Percentiles rank a stretch among this genome's conserved stretches.
phyloP scores from a whole-genome alignment of 2,113 vertebrate genomes.

The Motacilla tschutschensis region DNA sequence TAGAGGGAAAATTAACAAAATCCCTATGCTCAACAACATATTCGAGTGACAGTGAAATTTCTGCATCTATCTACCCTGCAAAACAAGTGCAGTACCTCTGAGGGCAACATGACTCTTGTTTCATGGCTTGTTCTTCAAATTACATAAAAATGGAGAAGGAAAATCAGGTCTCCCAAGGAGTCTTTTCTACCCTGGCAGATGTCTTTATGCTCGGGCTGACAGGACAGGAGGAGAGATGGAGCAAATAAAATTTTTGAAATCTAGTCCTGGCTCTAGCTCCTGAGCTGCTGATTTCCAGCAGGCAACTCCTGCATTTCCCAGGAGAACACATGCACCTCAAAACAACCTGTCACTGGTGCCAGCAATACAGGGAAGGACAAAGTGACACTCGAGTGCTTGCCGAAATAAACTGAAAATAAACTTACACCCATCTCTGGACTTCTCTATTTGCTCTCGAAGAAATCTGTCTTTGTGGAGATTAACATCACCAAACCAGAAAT shows the following conservation, averaged over 20 bases:
- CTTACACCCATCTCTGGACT: conserved; percentile 94
- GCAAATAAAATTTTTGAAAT: neutral
- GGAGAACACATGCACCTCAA: neutral
- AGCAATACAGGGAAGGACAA: neutral
- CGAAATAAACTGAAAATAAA: neutral
- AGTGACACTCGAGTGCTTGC: neutral
- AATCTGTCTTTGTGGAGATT: conserved; percentile 95
- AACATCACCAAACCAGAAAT: conserved; percentile 98
- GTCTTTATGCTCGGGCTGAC: neutral
- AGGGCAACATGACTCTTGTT: neutral
- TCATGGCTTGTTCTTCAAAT: neutral
- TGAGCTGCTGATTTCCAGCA: neutral
- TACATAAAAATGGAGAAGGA: neutral
- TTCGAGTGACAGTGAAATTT: neutral
- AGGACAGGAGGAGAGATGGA: neutral
- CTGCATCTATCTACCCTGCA: neutral
- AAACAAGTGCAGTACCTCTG: neutral
- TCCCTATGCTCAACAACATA: neutral
- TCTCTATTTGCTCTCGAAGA: conserved; percentile 88
- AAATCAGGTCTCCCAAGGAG: neutral
- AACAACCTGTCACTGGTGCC: neutral
- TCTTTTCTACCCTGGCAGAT: neutral
- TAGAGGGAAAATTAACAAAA: neutral
- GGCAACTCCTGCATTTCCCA: neutral
- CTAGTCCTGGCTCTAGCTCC: neutral